Percentiles rank a stretch among this genome's conserved stretches.
These are phyloP conservation scores for Fistularia commersonii DNA, from an alignment of 2,797 vertebrate species.

Conservation along the genomic window DNA sequence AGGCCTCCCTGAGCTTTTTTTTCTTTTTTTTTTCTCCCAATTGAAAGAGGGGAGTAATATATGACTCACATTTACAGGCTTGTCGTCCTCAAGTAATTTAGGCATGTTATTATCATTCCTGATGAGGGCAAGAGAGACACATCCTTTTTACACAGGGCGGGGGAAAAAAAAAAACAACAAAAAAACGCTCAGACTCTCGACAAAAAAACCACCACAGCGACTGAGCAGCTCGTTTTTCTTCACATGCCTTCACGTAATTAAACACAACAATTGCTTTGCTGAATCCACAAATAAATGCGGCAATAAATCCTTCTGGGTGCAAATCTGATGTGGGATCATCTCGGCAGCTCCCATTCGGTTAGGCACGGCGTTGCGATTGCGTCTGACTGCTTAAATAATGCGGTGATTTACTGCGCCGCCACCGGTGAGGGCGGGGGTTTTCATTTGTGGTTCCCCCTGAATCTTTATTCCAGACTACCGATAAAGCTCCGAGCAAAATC, in stretches of 20 bases:
- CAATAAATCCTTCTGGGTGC: conserved; percentile 38
- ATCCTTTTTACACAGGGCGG: neutral
- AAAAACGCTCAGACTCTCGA: conserved; percentile 15
- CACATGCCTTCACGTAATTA: conserved; percentile 53
- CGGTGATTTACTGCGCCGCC: conserved; percentile 56
- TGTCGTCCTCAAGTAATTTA: no score
- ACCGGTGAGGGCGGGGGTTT: conserved; percentile 48
- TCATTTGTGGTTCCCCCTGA: conserved; percentile 67
- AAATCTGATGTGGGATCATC: conserved; percentile 56
- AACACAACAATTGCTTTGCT: conserved; percentile 24
- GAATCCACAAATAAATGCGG: conserved; percentile 34
- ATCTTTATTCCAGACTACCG: conserved; percentile 60
- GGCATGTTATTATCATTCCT: no score
- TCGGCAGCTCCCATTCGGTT: no score
- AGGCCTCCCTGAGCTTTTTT: no score
- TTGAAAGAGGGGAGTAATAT: no score
- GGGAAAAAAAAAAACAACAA: conserved; percentile 13
- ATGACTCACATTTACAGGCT: no score
- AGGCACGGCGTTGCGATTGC: no score
- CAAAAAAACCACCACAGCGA: conserved; percentile 32
- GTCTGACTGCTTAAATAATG: conserved; percentile 43
- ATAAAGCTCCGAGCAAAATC: conserved; percentile 64
- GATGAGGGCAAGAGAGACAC: no score
- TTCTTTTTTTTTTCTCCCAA: no score
- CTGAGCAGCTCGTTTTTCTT: conserved; percentile 29